phyloP scores from a whole-genome alignment of 2,797 vertebrate species.

The Sebastes alutus region DNA sequence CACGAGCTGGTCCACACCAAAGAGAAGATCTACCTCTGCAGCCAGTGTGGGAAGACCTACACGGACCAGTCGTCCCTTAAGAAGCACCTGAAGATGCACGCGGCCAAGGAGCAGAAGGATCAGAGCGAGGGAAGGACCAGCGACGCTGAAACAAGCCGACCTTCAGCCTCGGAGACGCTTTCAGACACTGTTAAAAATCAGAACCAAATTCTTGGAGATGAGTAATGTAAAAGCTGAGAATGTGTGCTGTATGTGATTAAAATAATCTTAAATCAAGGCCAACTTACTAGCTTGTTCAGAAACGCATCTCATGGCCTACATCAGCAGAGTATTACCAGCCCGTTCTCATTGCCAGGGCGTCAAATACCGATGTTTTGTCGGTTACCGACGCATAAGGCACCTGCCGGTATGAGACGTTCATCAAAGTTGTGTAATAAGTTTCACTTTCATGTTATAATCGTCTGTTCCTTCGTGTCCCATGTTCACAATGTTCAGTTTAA shows the following conservation, averaged over 20 bases:
- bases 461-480: too few species aligned
- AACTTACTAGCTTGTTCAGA: not conserved
- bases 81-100: constrained; percentile 77
- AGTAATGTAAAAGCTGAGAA: not conserved
- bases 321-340: not conserved
- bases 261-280: not conserved
- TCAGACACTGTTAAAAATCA: constrained; percentile 14
- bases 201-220: not conserved
- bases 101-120: constrained; percentile 29
- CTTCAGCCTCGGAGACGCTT: constrained; percentile 1
- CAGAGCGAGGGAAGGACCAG: constrained; percentile 16
- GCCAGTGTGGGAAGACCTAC: constrained; percentile 73
- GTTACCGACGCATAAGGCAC: rapidly evolving
- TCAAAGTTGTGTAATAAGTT: too few species aligned
- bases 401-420: too few species aligned
- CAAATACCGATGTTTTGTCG: too few species aligned
- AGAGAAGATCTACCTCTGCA: constrained; percentile 71
- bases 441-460: too few species aligned
- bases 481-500: too few species aligned
- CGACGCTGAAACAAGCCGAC: constrained; percentile 7
- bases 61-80: constrained; percentile 75
- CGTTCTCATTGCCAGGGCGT: not conserved
- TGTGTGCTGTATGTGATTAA: not conserved
- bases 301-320: not conserved
- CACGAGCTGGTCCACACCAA: constrained; percentile 83